Evolutionary conservation across 2,113 vertebrate species (phyloP).

Genomic region (Panthera tigris): DNA sequence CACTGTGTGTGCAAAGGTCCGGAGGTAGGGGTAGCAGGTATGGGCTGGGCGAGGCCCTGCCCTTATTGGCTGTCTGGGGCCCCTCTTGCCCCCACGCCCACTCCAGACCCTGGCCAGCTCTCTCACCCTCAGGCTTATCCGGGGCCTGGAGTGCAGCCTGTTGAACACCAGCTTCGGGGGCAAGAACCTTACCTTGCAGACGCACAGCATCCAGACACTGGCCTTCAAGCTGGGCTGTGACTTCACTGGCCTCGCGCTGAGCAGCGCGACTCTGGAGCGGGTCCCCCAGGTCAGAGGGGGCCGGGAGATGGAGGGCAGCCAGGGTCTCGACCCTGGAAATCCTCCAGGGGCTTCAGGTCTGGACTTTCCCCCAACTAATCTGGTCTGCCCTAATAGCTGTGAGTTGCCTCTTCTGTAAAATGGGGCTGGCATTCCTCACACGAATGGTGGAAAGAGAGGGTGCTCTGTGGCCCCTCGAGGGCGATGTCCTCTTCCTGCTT

Average conservation of each 20-base stretch:
- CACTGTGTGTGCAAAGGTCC: neutral
- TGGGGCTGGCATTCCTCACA: neutral
- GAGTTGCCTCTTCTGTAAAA: neutral
- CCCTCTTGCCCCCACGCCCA: fast-evolving
- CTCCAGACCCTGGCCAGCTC: neutral
- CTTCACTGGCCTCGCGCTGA: conserved; percentile 56
- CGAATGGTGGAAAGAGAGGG: neutral
- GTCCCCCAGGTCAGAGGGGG: conserved; percentile 23
- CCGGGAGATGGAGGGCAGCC: fast-evolving
- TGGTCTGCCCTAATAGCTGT: neutral
- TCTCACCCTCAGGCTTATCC: neutral
- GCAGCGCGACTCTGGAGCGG: fast-evolving
- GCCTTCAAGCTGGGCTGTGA: conserved; percentile 48
- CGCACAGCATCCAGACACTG: conserved; percentile 30
- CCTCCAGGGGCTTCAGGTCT: neutral
- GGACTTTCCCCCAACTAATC: neutral
- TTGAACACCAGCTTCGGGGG: fast-evolving
- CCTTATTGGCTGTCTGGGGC: neutral
- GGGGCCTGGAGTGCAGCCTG: neutral
- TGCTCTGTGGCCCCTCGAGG: neutral
- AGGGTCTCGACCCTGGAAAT: neutral
- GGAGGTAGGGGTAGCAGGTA: neutral
- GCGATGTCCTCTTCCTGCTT: neutral
- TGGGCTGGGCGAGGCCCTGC: neutral
- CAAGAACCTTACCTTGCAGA: neutral